Evolutionary conservation across 2,113 vertebrate species (phyloP).

Genomic region (Silurus glanis): DNA sequence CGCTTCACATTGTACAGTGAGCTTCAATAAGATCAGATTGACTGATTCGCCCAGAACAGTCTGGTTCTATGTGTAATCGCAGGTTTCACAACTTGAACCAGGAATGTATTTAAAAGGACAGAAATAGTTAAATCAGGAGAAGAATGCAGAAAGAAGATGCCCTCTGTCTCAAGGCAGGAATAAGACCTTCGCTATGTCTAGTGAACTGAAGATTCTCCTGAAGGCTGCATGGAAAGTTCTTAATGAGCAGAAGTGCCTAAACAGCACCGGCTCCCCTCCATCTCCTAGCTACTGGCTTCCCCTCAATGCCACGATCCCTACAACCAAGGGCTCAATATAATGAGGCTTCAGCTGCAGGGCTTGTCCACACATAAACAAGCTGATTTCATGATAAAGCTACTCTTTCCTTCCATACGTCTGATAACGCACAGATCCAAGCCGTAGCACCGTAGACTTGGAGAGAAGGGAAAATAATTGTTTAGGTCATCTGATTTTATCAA

Average conservation of each 20-base stretch:
- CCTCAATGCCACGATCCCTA: conserved; percentile 36
- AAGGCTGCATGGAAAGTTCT: conserved; percentile 38
- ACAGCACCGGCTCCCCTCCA: conserved; percentile 10
- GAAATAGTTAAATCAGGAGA: conserved; percentile 13
- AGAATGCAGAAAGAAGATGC: conserved; percentile 5
- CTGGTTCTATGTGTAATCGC: neutral
- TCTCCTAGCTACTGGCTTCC: conserved; percentile 16
- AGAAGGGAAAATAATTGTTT: conserved; percentile 1
- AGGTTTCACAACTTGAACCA: neutral
- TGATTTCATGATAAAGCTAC: conserved; percentile 13
- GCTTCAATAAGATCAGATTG: conserved; percentile 7
- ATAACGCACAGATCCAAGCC: neutral
- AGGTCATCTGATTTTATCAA: conserved; percentile 9
- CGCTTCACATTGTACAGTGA: neutral
- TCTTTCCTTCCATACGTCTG: conserved; percentile 8
- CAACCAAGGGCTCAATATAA: conserved; percentile 31
- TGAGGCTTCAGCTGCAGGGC: conserved; percentile 36
- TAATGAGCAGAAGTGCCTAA: conserved; percentile 50
- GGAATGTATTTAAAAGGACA: neutral
- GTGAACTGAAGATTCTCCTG: conserved; percentile 35
- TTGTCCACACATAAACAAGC: conserved; percentile 42
- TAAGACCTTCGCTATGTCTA: neutral
- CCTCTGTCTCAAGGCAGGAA: neutral
- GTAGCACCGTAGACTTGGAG: conserved; percentile 8
- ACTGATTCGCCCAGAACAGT: neutral